A percentile compares a stretch with the other conserved stretches of the same genome.
These are phyloP conservation scores for Ischnura elegans DNA, from an alignment of 2,888 invertebrate genomes.

Conservation along the genomic window DNA sequence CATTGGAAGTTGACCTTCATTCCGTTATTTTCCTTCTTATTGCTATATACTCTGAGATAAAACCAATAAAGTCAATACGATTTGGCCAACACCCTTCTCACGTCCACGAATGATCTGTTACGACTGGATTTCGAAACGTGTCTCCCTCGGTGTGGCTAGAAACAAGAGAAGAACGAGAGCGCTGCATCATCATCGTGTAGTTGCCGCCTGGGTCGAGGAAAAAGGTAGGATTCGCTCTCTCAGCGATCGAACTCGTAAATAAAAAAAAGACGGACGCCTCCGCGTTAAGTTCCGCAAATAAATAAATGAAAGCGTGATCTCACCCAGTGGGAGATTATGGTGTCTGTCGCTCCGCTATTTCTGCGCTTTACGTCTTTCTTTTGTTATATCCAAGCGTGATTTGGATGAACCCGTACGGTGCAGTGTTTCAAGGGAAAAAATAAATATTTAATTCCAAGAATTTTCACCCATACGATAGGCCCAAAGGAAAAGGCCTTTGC, in stretches of 20 bases:
- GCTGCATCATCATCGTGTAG: background rate
- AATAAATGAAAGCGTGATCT: background rate
- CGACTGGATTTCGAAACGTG: background rate
- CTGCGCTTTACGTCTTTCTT: too few species aligned
- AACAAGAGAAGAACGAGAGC: background rate
- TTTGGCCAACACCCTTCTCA: background rate
- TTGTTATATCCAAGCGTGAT: too few species aligned
- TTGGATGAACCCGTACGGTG: too few species aligned
- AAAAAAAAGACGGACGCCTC: background rate
- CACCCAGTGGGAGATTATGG: background rate
- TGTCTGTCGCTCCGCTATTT: too few species aligned
- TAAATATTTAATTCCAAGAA: too few species aligned
- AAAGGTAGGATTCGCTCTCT: background rate
- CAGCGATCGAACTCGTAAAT: conserved; percentile 16
- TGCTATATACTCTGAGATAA: background rate
- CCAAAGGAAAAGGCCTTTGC: too few species aligned
- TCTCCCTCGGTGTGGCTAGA: background rate
- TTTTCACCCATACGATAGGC: too few species aligned
- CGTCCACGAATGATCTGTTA: background rate
- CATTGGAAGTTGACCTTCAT: background rate
- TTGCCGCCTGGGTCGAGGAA: background rate
- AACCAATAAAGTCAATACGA: background rate
- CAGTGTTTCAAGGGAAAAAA: too few species aligned
- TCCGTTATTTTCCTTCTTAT: background rate
- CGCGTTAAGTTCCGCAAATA: background rate